Conservation (phyloP, 53 echinoderm and acorn worm genomes). For the Patiria pectinifera region DNA sequence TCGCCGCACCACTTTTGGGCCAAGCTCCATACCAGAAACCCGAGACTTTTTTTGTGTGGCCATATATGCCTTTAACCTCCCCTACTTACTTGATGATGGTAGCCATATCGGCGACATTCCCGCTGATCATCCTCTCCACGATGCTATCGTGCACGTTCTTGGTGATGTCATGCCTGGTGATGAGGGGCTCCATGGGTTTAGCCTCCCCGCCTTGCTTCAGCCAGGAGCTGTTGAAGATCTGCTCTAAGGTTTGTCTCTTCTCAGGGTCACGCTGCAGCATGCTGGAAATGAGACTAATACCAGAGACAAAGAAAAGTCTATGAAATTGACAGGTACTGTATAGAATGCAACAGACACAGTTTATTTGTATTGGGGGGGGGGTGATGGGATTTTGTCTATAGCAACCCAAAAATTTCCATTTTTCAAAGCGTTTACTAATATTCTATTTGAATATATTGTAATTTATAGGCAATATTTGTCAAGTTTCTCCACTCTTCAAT, state of each 20-base stretch:
- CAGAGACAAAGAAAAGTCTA: neutral
- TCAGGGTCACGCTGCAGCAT: conserved; percentile 93
- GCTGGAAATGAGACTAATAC: conserved; percentile 79
- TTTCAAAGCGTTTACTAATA: no score
- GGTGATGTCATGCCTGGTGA: conserved; percentile 88
- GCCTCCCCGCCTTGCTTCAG: conserved; percentile 53
- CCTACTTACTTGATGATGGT: conserved; percentile 86
- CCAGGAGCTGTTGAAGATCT: conserved; percentile 93
- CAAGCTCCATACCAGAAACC: no score
- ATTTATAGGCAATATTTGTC: no score
- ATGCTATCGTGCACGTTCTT: conserved; percentile 78
- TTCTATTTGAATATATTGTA: no score
- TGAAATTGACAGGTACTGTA: neutral
- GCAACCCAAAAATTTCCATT: neutral
- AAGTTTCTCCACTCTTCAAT: no score
- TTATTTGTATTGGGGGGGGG: neutral
- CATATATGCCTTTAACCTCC: no score
- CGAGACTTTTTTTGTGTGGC: no score
- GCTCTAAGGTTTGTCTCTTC: conserved; percentile 74
- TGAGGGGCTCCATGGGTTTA: conserved; percentile 70
- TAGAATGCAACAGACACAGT: no score
- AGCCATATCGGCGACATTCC: conserved; percentile 80
- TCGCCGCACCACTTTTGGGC: no score
- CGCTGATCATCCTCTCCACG: conserved; percentile 85
- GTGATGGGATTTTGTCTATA: neutral